Evolutionary conservation across 2,113 vertebrate species (phyloP), one percentile per base, ranked within the genome.

Genomic region (Scytalopus superciliaris): DNA sequence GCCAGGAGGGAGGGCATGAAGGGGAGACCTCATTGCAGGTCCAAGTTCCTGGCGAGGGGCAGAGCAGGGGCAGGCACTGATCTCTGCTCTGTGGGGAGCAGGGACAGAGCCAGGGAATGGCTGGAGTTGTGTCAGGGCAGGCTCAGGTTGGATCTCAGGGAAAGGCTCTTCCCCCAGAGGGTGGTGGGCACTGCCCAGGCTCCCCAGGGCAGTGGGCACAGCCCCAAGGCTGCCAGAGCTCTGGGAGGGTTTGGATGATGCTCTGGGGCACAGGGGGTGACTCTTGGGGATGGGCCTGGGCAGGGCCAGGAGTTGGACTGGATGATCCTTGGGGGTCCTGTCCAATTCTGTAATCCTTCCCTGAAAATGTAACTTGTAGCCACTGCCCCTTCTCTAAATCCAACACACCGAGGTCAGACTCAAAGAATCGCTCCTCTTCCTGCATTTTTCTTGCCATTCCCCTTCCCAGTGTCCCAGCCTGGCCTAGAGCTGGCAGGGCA

Each of bases 1-100:
- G 40, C 23, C 56, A 47, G 39, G 14, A 0, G 0, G 18, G 57
- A 44, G 68, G 14, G 40, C 40, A 31, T 1, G 0, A 37, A 62
- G 23, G 52, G 52, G 15, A 53, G 52, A 30, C 7, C 27, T 53
- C 52, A 53, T 4, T 28, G 52, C 52, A 53, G 52, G 16, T 53
- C 52, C 52, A 53, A 6, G 8, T 53, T 3, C 27, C 52, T 53
- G 52, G 52, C 27, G 27, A 53, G 52, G 52, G 52, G n/a, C n/a
- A n/a, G n/a, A n/a, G n/a, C n/a, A n/a, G n/a, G n/a, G n/a, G n/a
- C n/a, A n/a, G n/a, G n/a, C n/a, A n/a, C n/a, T n/a, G n/a, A n/a
- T n/a, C n/a, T n/a, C n/a, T n/a, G n/a, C n/a, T n/a, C n/a, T n/a
- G n/a, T n/a, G n/a, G n/a, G n/a, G n/a, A n/a, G n/a, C n/a, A n/a